Percentiles rank a stretch among this genome's conserved stretches.
These are phyloP conservation scores for Heterocephalus glaber DNA, from an alignment of 2,113 vertebrate species.

Conservation along the genomic window DNA sequence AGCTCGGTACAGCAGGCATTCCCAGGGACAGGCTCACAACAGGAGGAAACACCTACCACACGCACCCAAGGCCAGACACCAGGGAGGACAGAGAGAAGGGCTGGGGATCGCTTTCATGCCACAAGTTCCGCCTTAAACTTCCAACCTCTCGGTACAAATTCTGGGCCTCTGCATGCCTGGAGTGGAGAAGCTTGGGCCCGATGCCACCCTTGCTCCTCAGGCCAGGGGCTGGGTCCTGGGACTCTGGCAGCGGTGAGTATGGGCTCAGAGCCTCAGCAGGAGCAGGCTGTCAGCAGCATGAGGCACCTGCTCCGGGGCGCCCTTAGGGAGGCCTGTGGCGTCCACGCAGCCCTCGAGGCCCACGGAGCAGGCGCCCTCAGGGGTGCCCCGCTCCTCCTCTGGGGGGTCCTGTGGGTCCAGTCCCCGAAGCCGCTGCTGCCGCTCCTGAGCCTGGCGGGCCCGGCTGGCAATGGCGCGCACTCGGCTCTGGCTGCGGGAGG, in stretches of 20 bases:
- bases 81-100: slow-evolving; percentile 40
- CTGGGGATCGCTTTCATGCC: slow-evolving; percentile 78
- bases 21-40: background rate
- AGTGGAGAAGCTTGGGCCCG: background rate
- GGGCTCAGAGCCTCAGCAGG: slow-evolving; percentile 60
- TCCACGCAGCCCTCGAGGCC: slow-evolving; percentile 86
- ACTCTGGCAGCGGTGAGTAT: background rate
- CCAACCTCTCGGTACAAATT: background rate
- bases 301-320: background rate
- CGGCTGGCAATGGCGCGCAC: slow-evolving; percentile 94
- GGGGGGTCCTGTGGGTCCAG: slow-evolving; percentile 83
- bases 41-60: rapidly evolving
- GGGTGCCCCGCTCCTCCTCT: slow-evolving; percentile 94
- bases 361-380: slow-evolving; percentile 93
- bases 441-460: slow-evolving; percentile 93
- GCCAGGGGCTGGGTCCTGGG: background rate
- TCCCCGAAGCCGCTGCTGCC: slow-evolving; percentile 88
- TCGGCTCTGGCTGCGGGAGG: slow-evolving; percentile 94
- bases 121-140: slow-evolving; percentile 70
- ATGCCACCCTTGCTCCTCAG: background rate
- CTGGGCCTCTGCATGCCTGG: background rate
- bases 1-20: too few species aligned
- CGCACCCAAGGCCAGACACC: background rate
- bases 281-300: background rate
- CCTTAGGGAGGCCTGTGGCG: background rate